Percentiles rank a stretch among this genome's conserved stretches.
Conservation (phyloP, 1,140 invertebrate genomes). For the Aphelenchoides fujianensis region DNA sequence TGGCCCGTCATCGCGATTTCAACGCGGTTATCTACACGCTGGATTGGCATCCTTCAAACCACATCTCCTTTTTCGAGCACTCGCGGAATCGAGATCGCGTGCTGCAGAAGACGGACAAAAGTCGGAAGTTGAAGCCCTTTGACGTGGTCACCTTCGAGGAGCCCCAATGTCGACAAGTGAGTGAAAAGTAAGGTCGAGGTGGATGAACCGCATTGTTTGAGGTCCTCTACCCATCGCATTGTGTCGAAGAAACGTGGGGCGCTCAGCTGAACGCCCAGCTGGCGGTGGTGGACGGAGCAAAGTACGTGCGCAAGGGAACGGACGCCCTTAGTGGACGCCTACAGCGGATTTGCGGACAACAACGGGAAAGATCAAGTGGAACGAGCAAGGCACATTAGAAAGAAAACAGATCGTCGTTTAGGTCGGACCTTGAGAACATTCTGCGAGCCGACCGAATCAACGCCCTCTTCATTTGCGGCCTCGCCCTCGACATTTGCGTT, state of each 20-base stretch:
- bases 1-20: constrained; percentile 76
- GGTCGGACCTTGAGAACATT: constrained; percentile 79
- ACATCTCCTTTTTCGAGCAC: constrained; percentile 77
- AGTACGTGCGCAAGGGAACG: constrained; percentile 86
- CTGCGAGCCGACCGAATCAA: constrained; percentile 77
- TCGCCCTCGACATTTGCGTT: constrained; percentile 94
- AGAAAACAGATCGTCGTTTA: constrained; percentile 66
- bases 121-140: constrained; percentile 74
- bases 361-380: constrained; percentile 65
- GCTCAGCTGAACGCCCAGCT: constrained; percentile 86
- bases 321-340: constrained; percentile 91
- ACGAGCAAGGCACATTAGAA: not conserved
- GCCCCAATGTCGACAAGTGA: constrained; percentile 67
- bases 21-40: constrained; percentile 89
- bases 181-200: too few relatives aligned
- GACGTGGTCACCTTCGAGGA: constrained; percentile 87
- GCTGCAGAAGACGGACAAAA: constrained; percentile 72
- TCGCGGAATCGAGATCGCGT: constrained; percentile 71
- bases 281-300: constrained; percentile 73
- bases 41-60: constrained; percentile 94
- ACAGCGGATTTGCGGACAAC: constrained; percentile 98
- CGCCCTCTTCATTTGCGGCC: constrained; percentile 88
- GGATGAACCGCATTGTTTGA: too few relatives aligned
- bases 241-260: constrained; percentile 89
- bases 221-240: constrained; percentile 87